These are phyloP conservation scores for Heterotis niloticus DNA, from an alignment of 2,113 vertebrate genomes.

Conservation along the genomic window DNA sequence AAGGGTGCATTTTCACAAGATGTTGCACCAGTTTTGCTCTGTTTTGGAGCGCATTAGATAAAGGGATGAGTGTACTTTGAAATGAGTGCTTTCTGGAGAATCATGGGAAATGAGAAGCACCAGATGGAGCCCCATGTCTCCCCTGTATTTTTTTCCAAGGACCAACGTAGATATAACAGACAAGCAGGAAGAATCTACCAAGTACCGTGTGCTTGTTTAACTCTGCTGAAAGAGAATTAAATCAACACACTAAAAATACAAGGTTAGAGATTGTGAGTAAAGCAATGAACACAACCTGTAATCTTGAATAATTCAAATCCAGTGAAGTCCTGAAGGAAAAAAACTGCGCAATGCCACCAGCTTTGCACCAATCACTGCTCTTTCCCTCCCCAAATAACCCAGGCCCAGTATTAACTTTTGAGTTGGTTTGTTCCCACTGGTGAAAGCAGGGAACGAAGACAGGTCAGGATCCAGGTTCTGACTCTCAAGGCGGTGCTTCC, in stretches of 20 bases:
- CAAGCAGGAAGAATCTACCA: neutral
- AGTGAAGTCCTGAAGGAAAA: neutral
- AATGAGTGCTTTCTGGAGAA: too few species aligned
- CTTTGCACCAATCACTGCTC: neutral
- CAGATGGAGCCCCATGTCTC: too few species aligned
- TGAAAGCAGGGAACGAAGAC: conserved; percentile 39
- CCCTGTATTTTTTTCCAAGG: neutral
- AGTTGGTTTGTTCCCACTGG: conserved; percentile 59
- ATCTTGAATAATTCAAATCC: too few species aligned
- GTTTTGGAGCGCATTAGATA: too few species aligned
- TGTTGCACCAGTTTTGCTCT: too few species aligned
- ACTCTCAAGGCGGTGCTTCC: conserved; percentile 6
- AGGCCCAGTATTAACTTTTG: conserved; percentile 70
- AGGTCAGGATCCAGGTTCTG: conserved; percentile 2
- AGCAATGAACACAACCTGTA: too few species aligned
- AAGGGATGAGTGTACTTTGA: too few species aligned
- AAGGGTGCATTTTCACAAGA: too few species aligned
- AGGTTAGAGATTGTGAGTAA: too few species aligned
- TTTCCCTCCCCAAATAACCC: conserved; percentile 1
- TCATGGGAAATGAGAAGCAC: too few species aligned
- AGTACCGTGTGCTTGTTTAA: neutral
- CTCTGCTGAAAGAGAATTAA: neutral
- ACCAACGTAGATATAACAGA: neutral
- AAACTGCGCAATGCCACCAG: too few species aligned
- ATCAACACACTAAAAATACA: neutral